Percentiles rank a stretch among this genome's conserved stretches.
Evolutionary conservation across 2,797 vertebrate genomes (phyloP).

Genomic region (Aselliscus stoliczkanus): DNA sequence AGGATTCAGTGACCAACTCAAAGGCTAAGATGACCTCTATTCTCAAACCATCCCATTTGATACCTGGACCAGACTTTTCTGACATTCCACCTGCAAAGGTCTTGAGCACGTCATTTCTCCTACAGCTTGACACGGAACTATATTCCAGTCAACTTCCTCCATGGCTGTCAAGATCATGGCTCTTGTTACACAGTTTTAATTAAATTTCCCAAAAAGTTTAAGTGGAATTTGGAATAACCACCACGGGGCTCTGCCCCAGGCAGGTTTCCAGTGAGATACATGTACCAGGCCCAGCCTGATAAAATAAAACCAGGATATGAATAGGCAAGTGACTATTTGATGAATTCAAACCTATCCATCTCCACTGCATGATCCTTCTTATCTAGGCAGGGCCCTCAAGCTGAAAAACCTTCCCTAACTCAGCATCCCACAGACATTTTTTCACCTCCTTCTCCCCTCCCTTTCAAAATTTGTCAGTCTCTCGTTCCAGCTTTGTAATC

Average conservation of each 20-base stretch:
- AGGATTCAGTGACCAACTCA: background rate
- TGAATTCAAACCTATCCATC: background rate
- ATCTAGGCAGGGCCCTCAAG: background rate
- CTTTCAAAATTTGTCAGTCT: background rate
- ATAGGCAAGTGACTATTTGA: background rate
- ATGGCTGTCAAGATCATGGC: background rate
- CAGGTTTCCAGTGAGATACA: background rate
- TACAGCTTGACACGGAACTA: background rate
- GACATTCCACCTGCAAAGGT: background rate
- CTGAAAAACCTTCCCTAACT: background rate
- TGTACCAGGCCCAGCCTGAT: background rate
- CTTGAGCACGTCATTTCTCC: background rate
- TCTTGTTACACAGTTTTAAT: background rate
- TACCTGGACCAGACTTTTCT: background rate
- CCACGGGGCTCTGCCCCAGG: background rate
- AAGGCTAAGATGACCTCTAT: background rate
- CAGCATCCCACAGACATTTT: background rate
- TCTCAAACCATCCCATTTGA: background rate
- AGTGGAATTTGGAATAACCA: background rate
- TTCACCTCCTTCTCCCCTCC: background rate
- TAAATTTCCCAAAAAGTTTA: background rate
- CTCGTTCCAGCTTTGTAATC: background rate
- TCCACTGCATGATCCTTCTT: background rate
- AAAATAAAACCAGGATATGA: background rate
- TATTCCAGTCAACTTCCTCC: background rate